These are phyloP conservation scores for Holocentrus rufus DNA, from an alignment of 2,797 vertebrate genomes.

Conservation along the genomic window DNA sequence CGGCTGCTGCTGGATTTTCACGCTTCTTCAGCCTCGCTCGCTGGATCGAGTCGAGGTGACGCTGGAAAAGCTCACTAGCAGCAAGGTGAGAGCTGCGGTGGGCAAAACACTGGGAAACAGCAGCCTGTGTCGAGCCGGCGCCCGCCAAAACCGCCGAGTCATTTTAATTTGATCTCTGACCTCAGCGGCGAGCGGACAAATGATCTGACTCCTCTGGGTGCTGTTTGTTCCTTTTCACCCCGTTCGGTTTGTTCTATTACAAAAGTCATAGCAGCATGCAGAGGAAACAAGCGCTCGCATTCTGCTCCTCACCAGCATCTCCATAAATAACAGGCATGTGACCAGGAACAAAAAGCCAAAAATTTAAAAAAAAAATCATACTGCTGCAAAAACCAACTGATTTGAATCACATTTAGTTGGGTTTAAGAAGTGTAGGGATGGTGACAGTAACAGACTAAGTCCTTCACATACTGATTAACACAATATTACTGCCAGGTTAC, in stretches of 20 bases:
- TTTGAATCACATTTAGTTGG: background rate
- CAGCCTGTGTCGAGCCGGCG: conserved; percentile 41
- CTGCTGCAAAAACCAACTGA: background rate
- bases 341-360: background rate
- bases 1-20: conserved; percentile 29
- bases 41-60: background rate
- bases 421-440: background rate
- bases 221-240: too few relatives aligned
- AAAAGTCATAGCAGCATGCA: background rate
- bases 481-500: conserved; percentile 27
- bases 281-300: conserved; percentile 9
- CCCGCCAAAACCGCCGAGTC: conserved; percentile 35
- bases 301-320: background rate
- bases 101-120: conserved; percentile 33
- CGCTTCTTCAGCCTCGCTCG: conserved; percentile 39
- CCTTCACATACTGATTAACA: conserved; percentile 15
- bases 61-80: background rate
- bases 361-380: too few relatives aligned
- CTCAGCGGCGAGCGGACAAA: conserved; percentile 8
- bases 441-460: conserved; percentile 6
- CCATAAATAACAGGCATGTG: background rate
- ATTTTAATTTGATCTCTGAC: conserved; percentile 57
- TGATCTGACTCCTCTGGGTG: background rate
- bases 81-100: conserved; percentile 27
- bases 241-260: too few relatives aligned